phyloP scores from a whole-genome alignment of 2,888 invertebrate species.

The Meiosimyza decipiens region DNA sequence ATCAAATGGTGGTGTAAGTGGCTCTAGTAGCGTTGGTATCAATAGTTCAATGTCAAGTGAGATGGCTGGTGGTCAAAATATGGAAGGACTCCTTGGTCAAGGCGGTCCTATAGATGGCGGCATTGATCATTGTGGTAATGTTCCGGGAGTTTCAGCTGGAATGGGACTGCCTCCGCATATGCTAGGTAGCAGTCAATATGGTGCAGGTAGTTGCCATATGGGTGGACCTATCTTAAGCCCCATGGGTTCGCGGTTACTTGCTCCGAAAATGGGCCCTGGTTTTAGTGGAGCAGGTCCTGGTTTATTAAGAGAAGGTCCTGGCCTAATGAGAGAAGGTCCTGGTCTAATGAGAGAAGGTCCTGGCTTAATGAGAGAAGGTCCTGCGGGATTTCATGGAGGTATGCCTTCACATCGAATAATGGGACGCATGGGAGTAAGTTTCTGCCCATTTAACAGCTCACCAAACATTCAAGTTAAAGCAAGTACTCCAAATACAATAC shows the following conservation, averaged over 20 bases:
- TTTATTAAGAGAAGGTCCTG: constrained; percentile 62
- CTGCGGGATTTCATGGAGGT: constrained; percentile 65
- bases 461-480: constrained; percentile 92
- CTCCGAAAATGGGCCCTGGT: constrained; percentile 75
- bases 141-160: constrained; percentile 45
- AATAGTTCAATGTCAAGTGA: constrained; percentile 44
- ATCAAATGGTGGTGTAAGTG: constrained; percentile 63
- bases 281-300: constrained; percentile 53
- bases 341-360: constrained; percentile 52
- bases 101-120: constrained; percentile 62
- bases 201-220: constrained; percentile 54
- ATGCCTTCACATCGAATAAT: constrained; percentile 69
- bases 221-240: constrained; percentile 67
- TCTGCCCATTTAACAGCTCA: constrained; percentile 70
- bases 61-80: constrained; percentile 45
- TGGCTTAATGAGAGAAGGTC: constrained; percentile 59
- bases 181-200: constrained; percentile 46
- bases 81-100: constrained; percentile 55
- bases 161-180: constrained; percentile 41
- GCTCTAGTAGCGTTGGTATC: constrained; percentile 44
- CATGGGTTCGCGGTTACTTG: constrained; percentile 69
- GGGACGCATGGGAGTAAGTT: constrained; percentile 74
- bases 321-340: constrained; percentile 63
- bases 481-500: constrained; percentile 97
- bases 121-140: constrained; percentile 56